Base-by-base conservation (phyloP, 2,113 vertebrate genomes). In the Phaethornis superciliosus region DNA sequence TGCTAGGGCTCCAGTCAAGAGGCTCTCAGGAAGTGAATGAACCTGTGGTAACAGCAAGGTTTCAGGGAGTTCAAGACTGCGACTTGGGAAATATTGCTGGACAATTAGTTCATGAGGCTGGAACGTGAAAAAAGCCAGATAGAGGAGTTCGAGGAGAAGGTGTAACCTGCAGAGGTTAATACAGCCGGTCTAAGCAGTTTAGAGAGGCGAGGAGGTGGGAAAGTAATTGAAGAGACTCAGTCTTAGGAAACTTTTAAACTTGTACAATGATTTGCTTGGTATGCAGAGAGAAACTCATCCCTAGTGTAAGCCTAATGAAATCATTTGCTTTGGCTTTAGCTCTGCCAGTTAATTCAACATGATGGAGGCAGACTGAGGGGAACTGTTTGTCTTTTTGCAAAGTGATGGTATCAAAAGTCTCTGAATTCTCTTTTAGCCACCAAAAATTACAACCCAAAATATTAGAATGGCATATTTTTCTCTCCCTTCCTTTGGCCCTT, bases 161-260 rank as follows among this genome's bases (percentile, higher is more conserved):
- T 32, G 33, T 74, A 37, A 19, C 44, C 37, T 81, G 79, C 20
- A 85, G 60, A 88, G 52, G 37, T 93, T 85, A 89, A 59, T 74
- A 59, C 0, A 1, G 21, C 18, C 62, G 65, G 22, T 72, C 46
- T 59, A 74, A 67, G 44, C 32, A 80, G 51, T 82, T 91, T 27
- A 88, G 37, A 40, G 67, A 85, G 33, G 35, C 1, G 1, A 9
- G 24, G 15, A 72, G 16, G 15, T 1, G 1, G 10, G 24, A 14
- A 72, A 15, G 15, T 83, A 70, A 59, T 32, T 52, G 68, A 82
- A 95, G 58, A 87, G 47, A 63, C 28, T 26, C 14, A 15, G 23
- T 76, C 46, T 88, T 85, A 89, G 30, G 42, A 35, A 89, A 93
- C 32, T 85, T 92, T 62, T 67, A 85, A 85, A 87, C 54, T 74